Conservation (phyloP, 2,797 vertebrate genomes). For the Podargus strigoides region DNA sequence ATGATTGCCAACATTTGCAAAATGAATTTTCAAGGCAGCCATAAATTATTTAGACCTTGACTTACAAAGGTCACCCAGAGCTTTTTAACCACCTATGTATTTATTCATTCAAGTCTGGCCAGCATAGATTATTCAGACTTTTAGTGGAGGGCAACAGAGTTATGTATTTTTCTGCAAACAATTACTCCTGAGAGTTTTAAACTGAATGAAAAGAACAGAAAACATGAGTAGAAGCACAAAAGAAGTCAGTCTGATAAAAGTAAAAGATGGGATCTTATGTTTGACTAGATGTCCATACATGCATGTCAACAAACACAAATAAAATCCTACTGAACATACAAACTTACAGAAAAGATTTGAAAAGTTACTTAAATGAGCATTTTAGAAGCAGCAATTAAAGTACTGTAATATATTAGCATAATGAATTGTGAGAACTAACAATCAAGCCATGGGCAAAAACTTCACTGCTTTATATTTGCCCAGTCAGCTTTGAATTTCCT, state of each 20-base stretch:
- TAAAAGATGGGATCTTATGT: neutral
- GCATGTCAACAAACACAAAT: constrained; percentile 11
- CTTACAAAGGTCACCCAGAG: constrained; percentile 7
- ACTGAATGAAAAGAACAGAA: neutral
- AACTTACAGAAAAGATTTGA: neutral
- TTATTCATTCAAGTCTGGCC: neutral
- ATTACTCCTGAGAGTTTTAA: neutral
- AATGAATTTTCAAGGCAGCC: constrained; percentile 1
- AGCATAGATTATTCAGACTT: neutral
- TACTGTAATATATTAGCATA: constrained; percentile 62
- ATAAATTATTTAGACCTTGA: neutral
- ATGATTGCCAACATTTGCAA: neutral
- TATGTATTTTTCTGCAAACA: constrained; percentile 10
- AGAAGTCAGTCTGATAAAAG: constrained; percentile 43
- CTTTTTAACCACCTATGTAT: neutral
- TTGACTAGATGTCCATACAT: neutral
- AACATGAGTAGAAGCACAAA: neutral
- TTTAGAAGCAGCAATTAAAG: constrained; percentile 15
- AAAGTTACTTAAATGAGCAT: constrained; percentile 41
- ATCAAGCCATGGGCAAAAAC: constrained; percentile 56
- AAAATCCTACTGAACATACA: constrained; percentile 2
- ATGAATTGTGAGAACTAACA: constrained; percentile 69
- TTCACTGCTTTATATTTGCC: constrained; percentile 61
- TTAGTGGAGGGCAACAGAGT: neutral
- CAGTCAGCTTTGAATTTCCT: constrained; percentile 69